Evolutionary conservation across 2,113 vertebrate species (phyloP).

Genomic region (Ailurus styani): DNA sequence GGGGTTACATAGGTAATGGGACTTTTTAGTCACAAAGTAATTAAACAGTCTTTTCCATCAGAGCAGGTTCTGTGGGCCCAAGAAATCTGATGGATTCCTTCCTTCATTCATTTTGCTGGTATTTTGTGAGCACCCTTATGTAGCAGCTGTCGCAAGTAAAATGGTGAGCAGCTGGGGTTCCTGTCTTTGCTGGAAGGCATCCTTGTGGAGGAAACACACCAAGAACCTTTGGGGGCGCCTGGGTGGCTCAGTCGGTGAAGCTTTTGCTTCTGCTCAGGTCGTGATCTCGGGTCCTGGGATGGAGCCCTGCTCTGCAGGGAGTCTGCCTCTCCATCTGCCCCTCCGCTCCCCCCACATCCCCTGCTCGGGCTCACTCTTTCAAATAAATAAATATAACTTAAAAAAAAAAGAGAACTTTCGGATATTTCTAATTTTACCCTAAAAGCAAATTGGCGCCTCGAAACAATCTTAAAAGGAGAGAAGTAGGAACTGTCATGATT

Average conservation of each 20-base stretch:
- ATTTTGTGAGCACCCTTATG: accelerated
- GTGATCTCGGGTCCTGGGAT: background rate
- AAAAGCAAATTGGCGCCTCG: background rate
- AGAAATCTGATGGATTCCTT: background rate
- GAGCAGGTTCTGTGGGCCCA: background rate
- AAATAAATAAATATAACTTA: background rate
- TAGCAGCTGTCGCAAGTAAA: background rate
- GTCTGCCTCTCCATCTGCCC: background rate
- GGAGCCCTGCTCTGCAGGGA: background rate
- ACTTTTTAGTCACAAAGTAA: background rate
- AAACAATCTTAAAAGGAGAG: background rate
- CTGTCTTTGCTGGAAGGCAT: background rate
- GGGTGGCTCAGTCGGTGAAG: background rate
- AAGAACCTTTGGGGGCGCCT: background rate
- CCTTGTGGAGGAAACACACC: background rate
- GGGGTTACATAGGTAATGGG: no score
- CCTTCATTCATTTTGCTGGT: background rate
- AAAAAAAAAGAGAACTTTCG: background rate
- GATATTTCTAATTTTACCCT: background rate
- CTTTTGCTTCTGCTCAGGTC: background rate
- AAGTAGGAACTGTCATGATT: no score
- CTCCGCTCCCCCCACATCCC: background rate
- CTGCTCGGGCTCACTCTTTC: background rate
- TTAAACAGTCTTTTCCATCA: background rate
- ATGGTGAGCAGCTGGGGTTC: accelerated